phyloP scores from a whole-genome alignment of 92 coral and sea anemone genomes.

The Porites cylindrica region DNA sequence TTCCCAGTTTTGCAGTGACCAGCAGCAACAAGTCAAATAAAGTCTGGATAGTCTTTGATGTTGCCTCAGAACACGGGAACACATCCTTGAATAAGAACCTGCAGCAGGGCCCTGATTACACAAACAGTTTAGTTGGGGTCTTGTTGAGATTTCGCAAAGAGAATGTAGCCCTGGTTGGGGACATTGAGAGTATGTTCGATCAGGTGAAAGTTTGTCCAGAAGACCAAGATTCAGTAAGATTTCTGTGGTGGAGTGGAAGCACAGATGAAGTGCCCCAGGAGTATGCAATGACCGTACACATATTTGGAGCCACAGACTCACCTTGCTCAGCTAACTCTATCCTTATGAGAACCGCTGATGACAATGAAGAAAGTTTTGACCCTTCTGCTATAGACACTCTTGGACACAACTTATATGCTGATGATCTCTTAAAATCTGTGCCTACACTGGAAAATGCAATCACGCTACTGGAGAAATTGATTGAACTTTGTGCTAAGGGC shows the following conservation, averaged over 20 bases:
- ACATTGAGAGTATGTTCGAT: conserved; percentile 71
- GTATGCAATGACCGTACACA: conserved; percentile 50
- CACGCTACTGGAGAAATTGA: conserved; percentile 33
- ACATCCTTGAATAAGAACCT: conserved; percentile 74
- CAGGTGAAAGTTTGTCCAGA: conserved; percentile 46
- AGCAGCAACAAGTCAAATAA: conserved; percentile 72
- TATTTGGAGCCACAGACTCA: conserved; percentile 68
- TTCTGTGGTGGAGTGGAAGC: conserved; percentile 71
- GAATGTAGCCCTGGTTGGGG: conserved; percentile 52
- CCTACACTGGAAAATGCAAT: conserved; percentile 33
- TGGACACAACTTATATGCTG: conserved; percentile 52
- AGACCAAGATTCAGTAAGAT: conserved; percentile 67
- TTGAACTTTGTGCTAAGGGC: conserved; percentile 45
- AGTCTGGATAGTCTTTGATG: conserved; percentile 71
- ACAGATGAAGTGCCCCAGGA: conserved; percentile 46
- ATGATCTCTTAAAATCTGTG: conserved; percentile 47
- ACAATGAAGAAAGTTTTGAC: conserved; percentile 50
- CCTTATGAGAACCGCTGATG: conserved; percentile 55
- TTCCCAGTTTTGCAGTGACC: conserved; percentile 42
- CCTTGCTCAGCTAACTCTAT: conserved; percentile 61
- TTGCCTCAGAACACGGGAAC: conserved; percentile 62
- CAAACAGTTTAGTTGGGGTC: conserved; percentile 60
- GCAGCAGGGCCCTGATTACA: conserved; percentile 71
- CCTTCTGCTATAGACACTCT: conserved; percentile 39
- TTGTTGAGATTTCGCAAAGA: conserved; percentile 63